phyloP scores from a whole-genome alignment of 2,888 invertebrate genomes.

The Lamellibrachia satsuma region DNA sequence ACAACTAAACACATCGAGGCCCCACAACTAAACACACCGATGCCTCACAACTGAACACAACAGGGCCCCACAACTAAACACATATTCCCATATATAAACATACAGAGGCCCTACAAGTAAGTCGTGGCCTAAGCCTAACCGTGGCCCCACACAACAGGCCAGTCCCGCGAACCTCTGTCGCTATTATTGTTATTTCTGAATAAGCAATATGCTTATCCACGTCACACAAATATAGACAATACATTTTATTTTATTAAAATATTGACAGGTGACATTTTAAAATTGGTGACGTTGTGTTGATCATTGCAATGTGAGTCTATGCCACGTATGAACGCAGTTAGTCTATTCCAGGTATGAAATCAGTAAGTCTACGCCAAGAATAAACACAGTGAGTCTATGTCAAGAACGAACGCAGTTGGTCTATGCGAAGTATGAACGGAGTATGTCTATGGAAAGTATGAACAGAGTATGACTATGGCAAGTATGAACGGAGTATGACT shows the following conservation, averaged over 20 bases:
- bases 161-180: neutral
- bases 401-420: no score
- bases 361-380: no score
- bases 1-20: no score
- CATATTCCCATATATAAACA: neutral
- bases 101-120: no score
- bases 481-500: no score
- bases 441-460: neutral
- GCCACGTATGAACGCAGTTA: neutral
- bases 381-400: no score
- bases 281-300: neutral
- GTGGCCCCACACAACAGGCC: no score
- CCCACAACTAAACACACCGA: no score
- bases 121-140: no score
- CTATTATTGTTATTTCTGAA: neutral
- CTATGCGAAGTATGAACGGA: neutral
- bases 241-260: neutral
- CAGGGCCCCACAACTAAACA: neutral
- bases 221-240: neutral
- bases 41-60: neutral
- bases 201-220: neutral
- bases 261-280: neutral
- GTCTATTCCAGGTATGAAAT: no score
- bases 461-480: no score
- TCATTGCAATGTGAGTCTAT: neutral